phyloP scores from a whole-genome alignment of 1,140 invertebrate species.

The Caenorhabditis remanei region DNA sequence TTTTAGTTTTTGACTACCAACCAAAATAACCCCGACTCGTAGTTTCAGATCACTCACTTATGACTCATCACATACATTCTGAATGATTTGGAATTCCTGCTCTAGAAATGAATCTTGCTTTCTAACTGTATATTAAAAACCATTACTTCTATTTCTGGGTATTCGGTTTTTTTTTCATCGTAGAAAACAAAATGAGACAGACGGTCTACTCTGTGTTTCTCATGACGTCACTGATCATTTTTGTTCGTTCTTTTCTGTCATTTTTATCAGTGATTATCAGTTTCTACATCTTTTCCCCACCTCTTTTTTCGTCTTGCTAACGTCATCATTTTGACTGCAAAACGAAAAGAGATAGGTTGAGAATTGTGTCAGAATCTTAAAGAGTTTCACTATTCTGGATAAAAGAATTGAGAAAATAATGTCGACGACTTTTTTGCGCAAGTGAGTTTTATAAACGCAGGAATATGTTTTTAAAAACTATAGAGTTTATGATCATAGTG shows the following conservation, averaged over 20 bases:
- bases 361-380: neutral
- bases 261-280: constrained; percentile 53
- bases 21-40: no score
- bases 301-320: neutral
- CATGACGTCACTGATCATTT: constrained; percentile 51
- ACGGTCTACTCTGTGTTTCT: constrained; percentile 3
- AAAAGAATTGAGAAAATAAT: neutral
- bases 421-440: constrained; percentile 1
- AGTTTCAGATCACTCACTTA: no score
- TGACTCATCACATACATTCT: no score
- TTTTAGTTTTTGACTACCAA: no score
- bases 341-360: neutral
- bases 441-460: neutral
- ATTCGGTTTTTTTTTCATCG: neutral
- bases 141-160: neutral
- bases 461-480: neutral
- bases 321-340: constrained; percentile 22
- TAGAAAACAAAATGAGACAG: constrained; percentile 30
- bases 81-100: no score
- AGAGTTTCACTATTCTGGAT: constrained; percentile 1
- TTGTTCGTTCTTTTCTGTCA: constrained; percentile 45
- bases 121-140: no score
- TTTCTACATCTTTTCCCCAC: neutral
- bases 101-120: no score
- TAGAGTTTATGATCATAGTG: neutral